Percentiles rank a stretch among this genome's conserved stretches.
Evolutionary conservation across 2,797 vertebrate genomes (phyloP).

Genomic region (Argya squamiceps): DNA sequence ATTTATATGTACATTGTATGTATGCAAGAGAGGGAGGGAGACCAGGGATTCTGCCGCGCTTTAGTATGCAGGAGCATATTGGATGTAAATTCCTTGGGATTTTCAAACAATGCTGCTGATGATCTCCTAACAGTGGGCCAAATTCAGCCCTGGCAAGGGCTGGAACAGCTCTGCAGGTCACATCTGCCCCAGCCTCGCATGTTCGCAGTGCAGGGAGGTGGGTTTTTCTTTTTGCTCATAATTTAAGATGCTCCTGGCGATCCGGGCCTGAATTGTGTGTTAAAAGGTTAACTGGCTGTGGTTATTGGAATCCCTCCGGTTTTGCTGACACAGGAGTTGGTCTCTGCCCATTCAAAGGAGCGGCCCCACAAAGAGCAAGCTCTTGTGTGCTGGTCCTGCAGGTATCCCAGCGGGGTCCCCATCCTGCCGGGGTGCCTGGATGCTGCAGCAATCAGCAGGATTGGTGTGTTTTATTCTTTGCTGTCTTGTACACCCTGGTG

Average conservation of each 20-base stretch:
- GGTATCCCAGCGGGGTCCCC: background rate
- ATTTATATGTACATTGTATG: conserved; percentile 74
- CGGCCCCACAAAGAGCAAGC: background rate
- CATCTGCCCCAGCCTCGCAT: accelerated
- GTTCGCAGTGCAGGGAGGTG: background rate
- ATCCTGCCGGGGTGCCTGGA: background rate
- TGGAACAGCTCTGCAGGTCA: background rate
- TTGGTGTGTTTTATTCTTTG: background rate
- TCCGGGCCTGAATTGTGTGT: background rate
- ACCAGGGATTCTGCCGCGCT: conserved; percentile 11
- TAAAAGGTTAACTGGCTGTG: conserved; percentile 8
- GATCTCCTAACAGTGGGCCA: background rate
- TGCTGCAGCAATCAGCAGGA: background rate
- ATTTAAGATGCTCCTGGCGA: background rate
- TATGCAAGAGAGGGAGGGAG: conserved; percentile 55
- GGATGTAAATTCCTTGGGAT: conserved; percentile 14
- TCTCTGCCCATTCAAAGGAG: background rate
- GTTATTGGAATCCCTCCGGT: conserved; percentile 1
- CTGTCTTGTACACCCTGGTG: background rate
- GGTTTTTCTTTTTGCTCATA: accelerated
- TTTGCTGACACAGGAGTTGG: conserved; percentile 13
- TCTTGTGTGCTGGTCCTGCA: background rate
- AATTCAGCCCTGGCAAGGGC: background rate
- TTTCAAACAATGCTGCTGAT: background rate
- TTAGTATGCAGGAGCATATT: background rate